Evolutionary conservation across 30 jellyfish, hydroid and myxozoan genomes (phyloP).

Genomic region (Aurelia sp.): DNA sequence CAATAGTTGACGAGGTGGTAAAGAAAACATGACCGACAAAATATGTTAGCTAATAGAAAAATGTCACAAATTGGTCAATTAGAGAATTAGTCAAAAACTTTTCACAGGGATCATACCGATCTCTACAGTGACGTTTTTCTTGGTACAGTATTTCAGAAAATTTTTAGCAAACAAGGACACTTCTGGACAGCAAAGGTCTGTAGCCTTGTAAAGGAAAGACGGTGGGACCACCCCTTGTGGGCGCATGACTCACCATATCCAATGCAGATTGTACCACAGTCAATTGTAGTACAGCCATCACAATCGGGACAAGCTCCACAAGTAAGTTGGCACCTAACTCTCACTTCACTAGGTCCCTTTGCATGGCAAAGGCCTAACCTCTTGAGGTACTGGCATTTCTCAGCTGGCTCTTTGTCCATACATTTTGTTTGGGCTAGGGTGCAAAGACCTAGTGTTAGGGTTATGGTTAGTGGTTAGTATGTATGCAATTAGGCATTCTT

Average conservation of each 20-base stretch:
- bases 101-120: too few species aligned
- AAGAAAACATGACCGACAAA: too few species aligned
- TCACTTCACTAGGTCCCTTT: constrained; percentile 61
- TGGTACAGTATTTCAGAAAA: too few species aligned
- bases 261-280: constrained; percentile 66
- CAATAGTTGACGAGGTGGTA: too few species aligned
- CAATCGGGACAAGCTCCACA: constrained; percentile 89
- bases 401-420: constrained; percentile 76
- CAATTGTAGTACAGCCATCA: constrained; percentile 53
- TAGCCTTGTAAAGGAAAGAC: neutral
- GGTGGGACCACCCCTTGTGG: neutral
- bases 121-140: too few species aligned
- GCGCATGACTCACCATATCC: constrained; percentile 59
- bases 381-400: constrained; percentile 75
- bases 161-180: too few species aligned
- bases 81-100: too few species aligned
- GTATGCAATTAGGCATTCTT: neutral
- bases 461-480: constrained; percentile 31
- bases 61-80: too few species aligned
- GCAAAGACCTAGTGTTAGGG: constrained; percentile 16
- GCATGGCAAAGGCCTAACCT: constrained; percentile 86
- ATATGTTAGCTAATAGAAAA: too few species aligned
- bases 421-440: constrained; percentile 36
- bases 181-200: neutral
- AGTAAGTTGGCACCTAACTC: constrained; percentile 88